A percentile compares a stretch with the other conserved stretches of the same genome.
Conservation (phyloP, 1,140 invertebrate genomes). For the Radopholus similis region DNA sequence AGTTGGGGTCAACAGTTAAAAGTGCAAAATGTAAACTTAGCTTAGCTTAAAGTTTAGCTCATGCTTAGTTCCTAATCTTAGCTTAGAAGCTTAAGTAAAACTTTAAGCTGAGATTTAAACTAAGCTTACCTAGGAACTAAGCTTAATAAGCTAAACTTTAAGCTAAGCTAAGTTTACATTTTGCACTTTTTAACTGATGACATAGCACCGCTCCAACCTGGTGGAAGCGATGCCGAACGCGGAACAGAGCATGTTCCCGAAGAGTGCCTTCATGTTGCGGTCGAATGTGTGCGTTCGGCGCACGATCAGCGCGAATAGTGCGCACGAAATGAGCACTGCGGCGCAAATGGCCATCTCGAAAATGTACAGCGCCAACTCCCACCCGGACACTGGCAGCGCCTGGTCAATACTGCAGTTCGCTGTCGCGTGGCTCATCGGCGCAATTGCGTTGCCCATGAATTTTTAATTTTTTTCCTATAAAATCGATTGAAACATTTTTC, state of each 20-base stretch:
- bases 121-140: neutral
- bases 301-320: neutral
- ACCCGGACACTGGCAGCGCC: neutral
- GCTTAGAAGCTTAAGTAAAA: no score
- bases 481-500: no score
- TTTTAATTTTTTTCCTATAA: no score
- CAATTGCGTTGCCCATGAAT: neutral
- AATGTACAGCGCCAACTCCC: neutral
- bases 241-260: neutral
- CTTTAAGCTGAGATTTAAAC: neutral
- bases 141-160: no score
- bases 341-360: neutral
- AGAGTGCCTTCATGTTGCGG: neutral
- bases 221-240: neutral
- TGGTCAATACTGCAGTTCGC: neutral
- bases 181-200: neutral
- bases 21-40: no score
- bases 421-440: neutral
- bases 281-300: neutral
- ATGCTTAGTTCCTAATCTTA: no score
- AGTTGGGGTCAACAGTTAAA: no score
- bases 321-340: neutral
- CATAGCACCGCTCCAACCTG: neutral
- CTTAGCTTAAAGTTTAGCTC: no score
- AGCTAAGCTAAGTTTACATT: no score